A percentile compares a stretch with the other conserved stretches of the same genome.
These are phyloP conservation scores for Catotricha subobsoleta DNA, from an alignment of 2,888 invertebrate species.

Conservation along the genomic window DNA sequence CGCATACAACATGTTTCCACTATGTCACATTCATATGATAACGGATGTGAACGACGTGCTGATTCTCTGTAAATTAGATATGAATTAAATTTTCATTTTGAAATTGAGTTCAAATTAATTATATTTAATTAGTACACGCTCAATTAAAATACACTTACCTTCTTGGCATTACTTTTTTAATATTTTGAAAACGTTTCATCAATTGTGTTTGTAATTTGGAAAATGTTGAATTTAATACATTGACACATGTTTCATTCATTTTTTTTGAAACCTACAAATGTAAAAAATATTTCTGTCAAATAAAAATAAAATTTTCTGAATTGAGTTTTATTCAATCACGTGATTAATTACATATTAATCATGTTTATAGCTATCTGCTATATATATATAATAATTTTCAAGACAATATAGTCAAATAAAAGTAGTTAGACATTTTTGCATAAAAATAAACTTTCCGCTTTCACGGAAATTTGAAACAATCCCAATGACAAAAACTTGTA, in stretches of 20 bases:
- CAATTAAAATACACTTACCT: conserved; percentile 11
- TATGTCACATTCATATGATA: conserved; percentile 83
- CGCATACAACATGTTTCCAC: conserved; percentile 87
- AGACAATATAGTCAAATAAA: too few relatives aligned
- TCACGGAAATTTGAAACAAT: too few relatives aligned
- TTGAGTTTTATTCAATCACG: too few relatives aligned
- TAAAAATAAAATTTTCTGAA: background rate
- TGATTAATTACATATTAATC: too few relatives aligned
- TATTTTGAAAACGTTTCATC: conserved; percentile 64
- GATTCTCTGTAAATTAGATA: conserved; percentile 46
- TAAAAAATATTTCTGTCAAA: conserved; percentile 5
- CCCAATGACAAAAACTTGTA: too few relatives aligned
- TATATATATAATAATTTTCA: too few relatives aligned
- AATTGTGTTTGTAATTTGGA: conserved; percentile 70
- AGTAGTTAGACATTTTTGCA: too few relatives aligned
- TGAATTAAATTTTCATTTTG: background rate
- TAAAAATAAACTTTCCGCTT: too few relatives aligned
- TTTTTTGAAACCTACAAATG: conserved; percentile 54
- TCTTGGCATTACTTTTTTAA: conserved; percentile 82
- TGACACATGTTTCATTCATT: conserved; percentile 63
- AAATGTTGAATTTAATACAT: conserved; percentile 69
- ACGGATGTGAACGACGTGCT: conserved; percentile 72
- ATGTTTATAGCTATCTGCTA: too few relatives aligned
- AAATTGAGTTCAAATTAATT: background rate
- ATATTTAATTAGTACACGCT: background rate